Conservation (phyloP, 2,888 invertebrate genomes). For the Cyclophora punctaria region DNA sequence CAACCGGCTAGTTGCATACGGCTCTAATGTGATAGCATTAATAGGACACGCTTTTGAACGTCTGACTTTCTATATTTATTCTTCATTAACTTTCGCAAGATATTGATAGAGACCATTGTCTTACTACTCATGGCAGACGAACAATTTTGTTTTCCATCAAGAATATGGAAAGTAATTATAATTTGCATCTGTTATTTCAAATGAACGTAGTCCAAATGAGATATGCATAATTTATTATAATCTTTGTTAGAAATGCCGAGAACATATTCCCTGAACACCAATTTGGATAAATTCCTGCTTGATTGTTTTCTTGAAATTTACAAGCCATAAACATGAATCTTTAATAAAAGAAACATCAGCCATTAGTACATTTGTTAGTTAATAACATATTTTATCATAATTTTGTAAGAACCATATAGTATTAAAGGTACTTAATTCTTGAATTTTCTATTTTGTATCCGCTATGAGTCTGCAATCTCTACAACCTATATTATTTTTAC, state of each 20-base stretch:
- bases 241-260: slow-evolving; percentile 51
- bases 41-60: slow-evolving; percentile 9
- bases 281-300: slow-evolving; percentile 47
- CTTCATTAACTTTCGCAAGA: slow-evolving; percentile 37
- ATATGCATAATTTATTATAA: slow-evolving; percentile 58
- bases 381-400: too few relatives aligned
- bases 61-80: slow-evolving; percentile 33
- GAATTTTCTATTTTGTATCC: slow-evolving; percentile 14
- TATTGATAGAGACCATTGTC: slow-evolving; percentile 41
- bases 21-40: slow-evolving; percentile 6
- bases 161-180: slow-evolving; percentile 50
- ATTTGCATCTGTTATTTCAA: slow-evolving; percentile 46
- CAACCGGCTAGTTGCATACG: slow-evolving; percentile 1
- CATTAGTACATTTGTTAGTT: too few relatives aligned
- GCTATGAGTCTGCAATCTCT: slow-evolving; percentile 21
- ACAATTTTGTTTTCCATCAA: slow-evolving; percentile 34
- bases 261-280: slow-evolving; percentile 30
- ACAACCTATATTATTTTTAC: slow-evolving; percentile 57
- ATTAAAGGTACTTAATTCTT: not conserved
- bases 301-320: too few relatives aligned
- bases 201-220: slow-evolving; percentile 41
- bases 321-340: too few relatives aligned
- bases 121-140: slow-evolving; percentile 22
- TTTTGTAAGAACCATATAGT: too few relatives aligned
- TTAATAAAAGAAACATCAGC: too few relatives aligned